These are phyloP conservation scores for Poecile atricapillus DNA, from an alignment of 2,113 vertebrate species.

Conservation along the genomic window DNA sequence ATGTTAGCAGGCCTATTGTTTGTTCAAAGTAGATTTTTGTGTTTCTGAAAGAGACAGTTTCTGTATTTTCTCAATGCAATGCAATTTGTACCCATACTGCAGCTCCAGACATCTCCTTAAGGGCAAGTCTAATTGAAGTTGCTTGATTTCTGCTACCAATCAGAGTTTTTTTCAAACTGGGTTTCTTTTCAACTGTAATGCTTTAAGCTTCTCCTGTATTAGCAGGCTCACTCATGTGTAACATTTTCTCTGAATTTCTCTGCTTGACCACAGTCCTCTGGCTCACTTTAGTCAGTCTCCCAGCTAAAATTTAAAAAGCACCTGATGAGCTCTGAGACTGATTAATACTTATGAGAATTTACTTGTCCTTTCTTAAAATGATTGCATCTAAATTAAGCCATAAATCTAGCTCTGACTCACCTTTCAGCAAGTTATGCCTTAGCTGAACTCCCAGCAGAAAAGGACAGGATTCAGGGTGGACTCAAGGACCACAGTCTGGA, in stretches of 20 bases:
- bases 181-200: background rate
- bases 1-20: background rate
- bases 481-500: background rate
- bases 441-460: background rate
- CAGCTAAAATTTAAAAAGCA: background rate
- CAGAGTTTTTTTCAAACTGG: background rate
- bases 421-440: background rate
- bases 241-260: background rate
- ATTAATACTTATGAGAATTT: background rate
- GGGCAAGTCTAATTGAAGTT: slow-evolving; percentile 41
- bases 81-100: slow-evolving; percentile 21
- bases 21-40: slow-evolving; percentile 37
- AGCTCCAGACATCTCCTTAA: slow-evolving; percentile 22
- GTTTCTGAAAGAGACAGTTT: background rate
- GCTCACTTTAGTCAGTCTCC: background rate
- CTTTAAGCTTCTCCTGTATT: background rate
- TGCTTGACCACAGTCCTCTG: slow-evolving; percentile 9
- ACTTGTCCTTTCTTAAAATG: background rate
- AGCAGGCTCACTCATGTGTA: slow-evolving; percentile 10
- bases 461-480: background rate
- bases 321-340: background rate
- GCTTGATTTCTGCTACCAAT: slow-evolving; percentile 10
- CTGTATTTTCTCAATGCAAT: background rate
- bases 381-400: background rate
- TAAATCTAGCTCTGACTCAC: background rate